Evolutionary conservation across 2,113 vertebrate genomes (phyloP), one percentile per base, ranked within the genome.

Genomic region (Sialia sialis): DNA sequence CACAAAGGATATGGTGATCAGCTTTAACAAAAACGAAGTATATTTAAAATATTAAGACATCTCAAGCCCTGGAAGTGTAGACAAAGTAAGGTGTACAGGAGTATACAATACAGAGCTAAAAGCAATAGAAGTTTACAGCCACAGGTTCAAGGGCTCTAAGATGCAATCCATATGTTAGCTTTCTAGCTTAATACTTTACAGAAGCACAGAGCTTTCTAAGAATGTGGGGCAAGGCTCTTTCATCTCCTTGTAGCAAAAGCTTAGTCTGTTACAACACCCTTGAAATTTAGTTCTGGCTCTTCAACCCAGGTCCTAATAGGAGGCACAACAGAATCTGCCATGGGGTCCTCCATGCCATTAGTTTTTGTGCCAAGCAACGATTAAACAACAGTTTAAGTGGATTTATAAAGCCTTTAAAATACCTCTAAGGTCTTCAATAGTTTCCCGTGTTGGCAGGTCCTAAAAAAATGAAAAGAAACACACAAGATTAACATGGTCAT

Each of bases 401-500:
- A 36, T 81, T 83, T 66, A 70, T 52, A 83, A 84, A 63, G 32
- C 49, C 20, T 79, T 82, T 66, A 41, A 74, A 48, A 58, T 98
- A 98, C 98, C 98, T 98, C 97, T 97, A 66, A 98, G 97, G 94
- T 98, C 98, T 78, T 98, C 98, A 80, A 95, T 97, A 11, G 98
- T 98, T 77, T 98, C 98, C 83, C 93, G 97, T 8, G 89, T 97
- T 34, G 97, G 91, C 70, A 98, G 76, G 27, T 97, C 97, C 98
- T 98, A 95, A 80, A 83, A 73, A 94, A 96, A 89, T 4, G 32
- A 58, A 92, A 91, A 55, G 12, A 63, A 89, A 43, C 18, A 38
- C 46, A 64, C 36, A 81, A 80, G 64, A 89, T 90, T 46, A 93
- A 11, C n/a, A 51, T 6, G 12, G 34, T 8, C 39, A 66, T 60